Evolutionary conservation across 1,140 invertebrate genomes (phyloP), one percentile per base, ranked within the genome.

Genomic region (Camponotus floridanus): DNA sequence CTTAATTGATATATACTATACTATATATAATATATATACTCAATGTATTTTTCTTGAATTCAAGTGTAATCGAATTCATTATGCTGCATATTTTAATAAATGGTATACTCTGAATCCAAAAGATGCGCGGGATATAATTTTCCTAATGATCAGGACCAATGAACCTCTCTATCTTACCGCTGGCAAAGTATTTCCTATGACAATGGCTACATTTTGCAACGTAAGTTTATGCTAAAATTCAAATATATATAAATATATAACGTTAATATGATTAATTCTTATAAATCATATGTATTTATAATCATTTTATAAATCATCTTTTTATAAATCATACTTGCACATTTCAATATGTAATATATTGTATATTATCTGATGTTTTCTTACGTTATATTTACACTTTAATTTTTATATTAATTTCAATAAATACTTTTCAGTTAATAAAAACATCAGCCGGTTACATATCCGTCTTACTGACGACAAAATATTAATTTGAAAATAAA

Each of bases 121-220:
- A 70, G 1, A 15, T 48, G 42, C 42, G 5, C 39, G 67, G 18
- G 11, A 45, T 48, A 13, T 70, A 15, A 8, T 48, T 2, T 21
- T 68, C 26, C 45, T 68, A 45, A 68, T 70, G 42, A 4, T 70
- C 8, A 48, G 57, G 48, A 39, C 85, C 6, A 76, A 55, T 6
- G 45, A 57, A 8, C 78, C 85, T 21, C 9, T 87, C 3, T 61
- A 57, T n/a, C 15, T 88, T 9, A 87, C 76, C 2, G 78, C 87
- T 3, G 78, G 85, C 13, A 83, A 88, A 83, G 31, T 84, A 11
- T 83, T 88, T 48, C 71, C 70, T 42, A n/a, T 88, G 26, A 76
- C 85, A n/a, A 76, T 87, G 51, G 7, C 57, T 55, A 71, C 65
- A 11, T 83, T 83, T 31, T 70, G 57, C 26, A 87, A 86, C 8